A percentile compares a stretch with the other conserved stretches of the same genome.
Evolutionary conservation across 1,140 invertebrate species (phyloP).

Genomic region (Muscidifurax raptorellus): DNA sequence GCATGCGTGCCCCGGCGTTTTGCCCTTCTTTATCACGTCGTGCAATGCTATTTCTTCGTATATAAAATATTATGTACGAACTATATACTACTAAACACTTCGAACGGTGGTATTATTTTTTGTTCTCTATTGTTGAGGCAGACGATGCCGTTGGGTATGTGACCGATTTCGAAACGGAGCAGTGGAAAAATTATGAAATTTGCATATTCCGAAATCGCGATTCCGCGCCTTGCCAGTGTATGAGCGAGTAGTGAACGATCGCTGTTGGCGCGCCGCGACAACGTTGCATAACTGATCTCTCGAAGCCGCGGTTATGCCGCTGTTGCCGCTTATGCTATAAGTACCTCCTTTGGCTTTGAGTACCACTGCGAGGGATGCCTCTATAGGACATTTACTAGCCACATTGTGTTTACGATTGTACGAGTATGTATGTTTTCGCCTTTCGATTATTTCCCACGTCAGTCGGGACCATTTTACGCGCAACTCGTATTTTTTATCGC

Average conservation of each 20-base stretch:
- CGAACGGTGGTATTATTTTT: background rate
- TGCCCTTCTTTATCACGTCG: constrained; percentile 44
- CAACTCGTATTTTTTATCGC: background rate
- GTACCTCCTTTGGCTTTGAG: constrained; percentile 1
- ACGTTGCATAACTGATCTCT: constrained; percentile 33
- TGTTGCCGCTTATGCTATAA: background rate
- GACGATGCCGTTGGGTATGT: background rate
- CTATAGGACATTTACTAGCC: background rate
- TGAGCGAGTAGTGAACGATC: background rate
- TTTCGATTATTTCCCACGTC: background rate
- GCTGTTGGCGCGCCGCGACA: background rate
- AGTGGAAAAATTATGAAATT: constrained; percentile 30
- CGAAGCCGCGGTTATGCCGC: background rate
- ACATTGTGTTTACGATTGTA: background rate
- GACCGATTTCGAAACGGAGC: background rate
- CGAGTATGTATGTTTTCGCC: too few relatives aligned
- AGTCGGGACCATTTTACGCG: background rate
- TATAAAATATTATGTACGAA: background rate
- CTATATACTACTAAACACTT: constrained; percentile 8
- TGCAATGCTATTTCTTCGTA: background rate
- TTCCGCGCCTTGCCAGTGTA: background rate
- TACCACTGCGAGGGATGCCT: background rate
- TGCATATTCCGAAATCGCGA: constrained; percentile 26
- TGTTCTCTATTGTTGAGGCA: background rate
- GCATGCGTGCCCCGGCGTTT: constrained; percentile 65